Base-by-base conservation (phyloP, 2,888 invertebrate species). In the Drosophila yooni region DNA sequence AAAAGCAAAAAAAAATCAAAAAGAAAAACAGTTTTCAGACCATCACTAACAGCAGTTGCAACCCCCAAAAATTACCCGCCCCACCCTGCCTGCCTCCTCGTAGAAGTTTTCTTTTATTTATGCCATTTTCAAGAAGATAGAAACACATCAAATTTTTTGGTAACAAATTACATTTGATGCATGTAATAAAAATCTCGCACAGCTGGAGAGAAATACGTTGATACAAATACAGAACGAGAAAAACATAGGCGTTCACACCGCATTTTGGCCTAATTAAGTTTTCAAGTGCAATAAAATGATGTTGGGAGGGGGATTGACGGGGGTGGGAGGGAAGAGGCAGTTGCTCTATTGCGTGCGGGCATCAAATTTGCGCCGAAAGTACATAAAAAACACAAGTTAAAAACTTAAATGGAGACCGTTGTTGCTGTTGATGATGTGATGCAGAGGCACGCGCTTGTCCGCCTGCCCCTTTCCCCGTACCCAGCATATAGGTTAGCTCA, bases 261-360 rank as follows among this genome's bases (percentile, higher is more conserved):
- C 80, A 85, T 82, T 88, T 80, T 72, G 82, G 81, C 88, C 91
- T 92, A 92, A 92, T 92, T 92, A 92, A 91, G 91, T 91, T 91
- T 90, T 91, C 87, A 91, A 91, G 83, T 87, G 92, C 91, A 91
- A 92, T 92, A 92, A 92, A 92, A 92, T 91, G 83, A 88, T 88
- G 88, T 79, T 25, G 76, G 36, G 38, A 7, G 27, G 10, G 43
- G 57, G 15, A 25, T 46, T 46, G 88, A 79, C 29, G 76, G 21
- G 29, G 29, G 31, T 18, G 64, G 57, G 57, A 34, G 29, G 46
- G 48, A 50, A 21, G 29, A 53, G 65, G 61, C 61, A 65, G 63
- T 70, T 69, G 43, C 61, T 77, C 84, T 70, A 88, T 86, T 86
- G 88, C 85, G 85, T 85, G 85, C 76, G 67, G 78, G 73, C 82